phyloP scores from a whole-genome alignment of 2,888 invertebrate species.

The Sinodicranocentrus sp. region DNA sequence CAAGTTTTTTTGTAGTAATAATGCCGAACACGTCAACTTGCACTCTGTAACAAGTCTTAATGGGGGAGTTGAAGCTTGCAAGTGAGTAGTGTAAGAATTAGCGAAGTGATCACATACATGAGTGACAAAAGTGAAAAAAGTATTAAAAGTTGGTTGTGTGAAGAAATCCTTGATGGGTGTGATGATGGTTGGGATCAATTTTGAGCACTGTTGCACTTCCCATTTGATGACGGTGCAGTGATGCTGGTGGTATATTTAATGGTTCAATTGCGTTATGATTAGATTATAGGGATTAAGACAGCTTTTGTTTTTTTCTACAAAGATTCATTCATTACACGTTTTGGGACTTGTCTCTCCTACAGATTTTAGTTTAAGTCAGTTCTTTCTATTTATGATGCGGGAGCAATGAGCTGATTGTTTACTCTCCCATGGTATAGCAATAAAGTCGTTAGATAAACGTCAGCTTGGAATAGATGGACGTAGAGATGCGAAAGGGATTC shows the following conservation, averaged over 20 bases:
- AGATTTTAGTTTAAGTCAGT: background rate
- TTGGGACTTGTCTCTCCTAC: background rate
- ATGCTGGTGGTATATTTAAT: constrained; percentile 20
- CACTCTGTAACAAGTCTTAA: background rate
- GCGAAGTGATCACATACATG: background rate
- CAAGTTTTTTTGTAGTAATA: constrained; percentile 12
- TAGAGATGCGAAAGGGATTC: too few species aligned
- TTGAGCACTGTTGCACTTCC: background rate
- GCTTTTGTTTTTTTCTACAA: constrained; percentile 15
- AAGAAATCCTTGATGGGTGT: background rate
- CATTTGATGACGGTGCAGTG: background rate
- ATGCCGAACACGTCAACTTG: constrained; percentile 9
- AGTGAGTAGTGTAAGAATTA: too few species aligned
- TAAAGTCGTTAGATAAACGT: too few species aligned
- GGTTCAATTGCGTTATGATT: constrained; percentile 55
- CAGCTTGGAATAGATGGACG: too few species aligned
- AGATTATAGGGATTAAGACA: constrained; percentile 50
- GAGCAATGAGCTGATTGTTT: constrained; percentile 27
- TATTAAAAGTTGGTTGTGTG: background rate
- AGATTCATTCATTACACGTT: constrained; percentile 6
- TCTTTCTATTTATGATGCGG: constrained; percentile 16
- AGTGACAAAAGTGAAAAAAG: constrained; percentile 1
- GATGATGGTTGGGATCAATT: background rate
- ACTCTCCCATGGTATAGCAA: constrained; percentile 20
- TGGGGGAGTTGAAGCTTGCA: constrained; percentile 7